Evolutionary conservation across 1,140 invertebrate species (phyloP).

Genomic region (Atopsyche davidsoni): DNA sequence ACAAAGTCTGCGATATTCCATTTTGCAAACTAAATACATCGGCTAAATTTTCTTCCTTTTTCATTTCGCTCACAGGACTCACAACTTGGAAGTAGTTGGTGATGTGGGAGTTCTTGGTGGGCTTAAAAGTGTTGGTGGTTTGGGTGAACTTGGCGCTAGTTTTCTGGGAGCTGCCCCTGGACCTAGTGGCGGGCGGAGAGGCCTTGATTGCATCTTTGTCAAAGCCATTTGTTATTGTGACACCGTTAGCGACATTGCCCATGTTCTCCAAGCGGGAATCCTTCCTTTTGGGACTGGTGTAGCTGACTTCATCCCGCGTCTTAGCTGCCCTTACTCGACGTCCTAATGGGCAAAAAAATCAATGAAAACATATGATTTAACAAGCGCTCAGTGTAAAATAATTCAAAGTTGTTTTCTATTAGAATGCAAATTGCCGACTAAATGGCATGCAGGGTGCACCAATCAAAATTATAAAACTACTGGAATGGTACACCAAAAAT

Average conservation of each 20-base stretch:
- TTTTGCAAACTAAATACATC: background rate
- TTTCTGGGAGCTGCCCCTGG: constrained; percentile 2
- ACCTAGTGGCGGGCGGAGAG: constrained; percentile 20
- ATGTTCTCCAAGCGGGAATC: constrained; percentile 22
- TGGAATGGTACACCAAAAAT: no score
- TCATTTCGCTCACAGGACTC: constrained; percentile 15
- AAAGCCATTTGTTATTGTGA: background rate
- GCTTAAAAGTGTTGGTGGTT: background rate
- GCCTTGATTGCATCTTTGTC: constrained; percentile 3
- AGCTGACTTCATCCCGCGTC: constrained; percentile 12
- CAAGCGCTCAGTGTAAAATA: no score
- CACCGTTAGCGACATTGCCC: constrained; percentile 17
- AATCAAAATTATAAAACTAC: no score
- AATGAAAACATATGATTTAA: no score
- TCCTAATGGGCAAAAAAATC: constrained; percentile 9
- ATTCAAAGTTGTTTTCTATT: no score
- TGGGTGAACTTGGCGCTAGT: constrained; percentile 8
- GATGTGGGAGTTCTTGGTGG: constrained; percentile 18
- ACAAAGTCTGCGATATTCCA: constrained; percentile 5
- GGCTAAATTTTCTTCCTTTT: background rate
- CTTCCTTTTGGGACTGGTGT: constrained; percentile 22
- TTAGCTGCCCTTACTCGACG: constrained; percentile 18
- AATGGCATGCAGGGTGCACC: no score
- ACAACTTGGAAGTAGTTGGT: constrained; percentile 29
- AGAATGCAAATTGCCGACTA: no score